Evolutionary conservation across 2,888 invertebrate species (phyloP), one percentile per base, ranked within the genome.

Genomic region (Siphonodentalium dalli): DNA sequence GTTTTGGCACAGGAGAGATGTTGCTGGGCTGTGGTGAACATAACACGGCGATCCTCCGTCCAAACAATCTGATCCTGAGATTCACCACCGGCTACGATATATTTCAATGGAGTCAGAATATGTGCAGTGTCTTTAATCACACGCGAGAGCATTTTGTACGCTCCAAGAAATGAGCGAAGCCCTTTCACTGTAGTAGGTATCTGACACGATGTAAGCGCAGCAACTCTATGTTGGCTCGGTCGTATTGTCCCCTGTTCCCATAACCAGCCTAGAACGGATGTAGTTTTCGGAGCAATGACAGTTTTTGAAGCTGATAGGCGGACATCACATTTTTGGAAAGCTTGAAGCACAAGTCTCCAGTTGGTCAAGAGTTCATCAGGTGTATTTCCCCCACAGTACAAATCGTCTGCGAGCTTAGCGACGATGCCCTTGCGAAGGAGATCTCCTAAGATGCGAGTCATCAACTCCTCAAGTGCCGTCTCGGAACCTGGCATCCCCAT

Each of bases 401-500:
- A 40, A 33, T 65, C 58, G 43, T 61, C 63, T 7, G 63, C 61
- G 5, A 61, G 37, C 34, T 61, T 63, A 9, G 56, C 51, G 5
- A 64, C 59, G 28, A 21, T 44, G 24, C 58, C 58, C 2, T 56
- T 52, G 28, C 56, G 54, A 4, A 61, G 9, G 4, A 39, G 38
- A 33, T 61, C n/a, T n/a, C n/a, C n/a, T n/a, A n/a, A n/a, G n/a
- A n/a, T n/a, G n/a, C n/a, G n/a, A n/a, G n/a, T n/a, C n/a, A n/a
- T n/a, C n/a, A n/a, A n/a, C n/a, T n/a, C n/a, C n/a, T n/a, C 53
- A 13, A 37, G 33, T 2, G 52, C 48, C 24, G 58, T 65, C 33
- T 65, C 61, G 13, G 61, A 55, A 2, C 55, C 58, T 8, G 58
- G 63, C 61, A 61, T 65, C 8, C 63, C 61, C 60, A 64, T 63